Evolutionary conservation across 2,888 invertebrate genomes (phyloP), one percentile per base, ranked within the genome.

Genomic region (Dicyrtomina minuta): DNA sequence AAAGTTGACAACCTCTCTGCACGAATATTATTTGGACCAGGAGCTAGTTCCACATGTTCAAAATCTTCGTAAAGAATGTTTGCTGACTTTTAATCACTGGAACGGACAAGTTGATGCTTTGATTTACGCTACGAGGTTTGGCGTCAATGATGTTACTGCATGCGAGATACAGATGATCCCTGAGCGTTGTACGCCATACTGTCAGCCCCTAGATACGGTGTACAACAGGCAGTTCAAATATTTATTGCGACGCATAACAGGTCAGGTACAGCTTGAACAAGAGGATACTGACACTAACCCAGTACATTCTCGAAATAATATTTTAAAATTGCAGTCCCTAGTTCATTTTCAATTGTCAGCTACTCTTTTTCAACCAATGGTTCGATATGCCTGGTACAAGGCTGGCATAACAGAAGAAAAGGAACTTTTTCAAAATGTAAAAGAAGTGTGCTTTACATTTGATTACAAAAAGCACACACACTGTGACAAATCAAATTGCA

Each of bases 191-290:
- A n/a, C n/a, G 59, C 17, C 49, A 3, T 33, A n/a, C 13, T 33
- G n/a, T 27, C 67, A 67, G 53, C 67, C 67, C 2, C 67, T 67
- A 13, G 67, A 67, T 24, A 46, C 49, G 12, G 15, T 27, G n/a
- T 67, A 59, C 24, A 24, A 59, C 24, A 17, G 46, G 10, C 67
- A 59, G 20, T 3, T 49, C 15, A 67, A 67, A 59, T 67, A 66
- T 44, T 56, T 66, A 15, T 26, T 46, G 15, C 46, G 46, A 4
- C 5, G 15, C 5, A 46, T 46, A 17, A n/a, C n/a, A n/a, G n/a
- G n/a, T n/a, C n/a, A n/a, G n/a, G n/a, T n/a, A n/a, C n/a, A n/a
- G n/a, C n/a, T 17, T 15, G 15, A 15, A 17, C 46, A 17, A 17
- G n/a, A 15, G 6, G 46, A 46, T 46, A 4, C 13, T 10, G 46